Base-by-base conservation (phyloP, 1,140 invertebrate genomes). In the Lucilia cuprina region DNA sequence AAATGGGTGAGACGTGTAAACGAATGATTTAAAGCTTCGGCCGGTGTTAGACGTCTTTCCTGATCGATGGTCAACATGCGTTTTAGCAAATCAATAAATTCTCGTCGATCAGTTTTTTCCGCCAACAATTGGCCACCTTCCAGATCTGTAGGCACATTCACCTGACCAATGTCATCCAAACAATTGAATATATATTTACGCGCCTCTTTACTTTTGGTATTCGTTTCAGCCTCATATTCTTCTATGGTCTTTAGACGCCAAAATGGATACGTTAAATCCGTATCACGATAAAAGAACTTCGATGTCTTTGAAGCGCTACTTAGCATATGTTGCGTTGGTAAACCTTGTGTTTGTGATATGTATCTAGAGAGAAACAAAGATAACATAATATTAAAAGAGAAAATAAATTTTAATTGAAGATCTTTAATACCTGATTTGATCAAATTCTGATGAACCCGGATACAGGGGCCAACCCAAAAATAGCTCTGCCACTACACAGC, bases 131-230 rank as follows among this genome's bases (percentile, higher is more conserved):
- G 98, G 85, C 96, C 96, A 5, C 98, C 97, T 92, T 99, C 98
- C 84, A 99, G 92, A 92, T 99, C 98, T 9, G 97, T 98, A 65
- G 98, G 98, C 82, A 99, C 98, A 92, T 99, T 99, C 8, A 99
- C 98, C 90, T 96, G 97, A 85, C 97, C 98, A 91, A 99, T 99
- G 92, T 99, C 99, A 89, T 99, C 99, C 77, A 99, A 93, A 92
- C 98, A 99, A 92, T 99, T 99, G 92, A 99, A 99, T 87, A 99
- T 99, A 92, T 99, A 99, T 92, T 99, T 99, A 88, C 99, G 93
- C 0, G 98, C 99, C 93, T 99, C 99, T 93, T 99, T 99, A 65
- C 98, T 99, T 93, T 99, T 99, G 86, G 99, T 99, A 83, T 97
- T 96, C 74, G 98, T 99, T 93, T 99, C 98, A 0, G 95, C 94